Percentiles rank a stretch among this genome's conserved stretches.
Evolutionary conservation across 2,888 invertebrate genomes (phyloP).

Genomic region (Teleiodes luculella): DNA sequence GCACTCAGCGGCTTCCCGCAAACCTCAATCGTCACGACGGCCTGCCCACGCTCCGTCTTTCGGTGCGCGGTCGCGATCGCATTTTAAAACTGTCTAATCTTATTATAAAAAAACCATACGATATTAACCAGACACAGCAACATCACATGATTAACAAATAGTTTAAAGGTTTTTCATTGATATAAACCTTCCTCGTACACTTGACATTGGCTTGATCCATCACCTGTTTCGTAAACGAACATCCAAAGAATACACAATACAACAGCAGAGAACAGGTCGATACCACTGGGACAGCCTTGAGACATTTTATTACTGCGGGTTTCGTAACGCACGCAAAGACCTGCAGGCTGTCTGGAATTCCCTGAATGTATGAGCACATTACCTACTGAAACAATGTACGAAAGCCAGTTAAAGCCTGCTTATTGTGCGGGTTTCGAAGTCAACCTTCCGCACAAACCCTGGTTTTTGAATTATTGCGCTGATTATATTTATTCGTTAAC

Average conservation of each 20-base stretch:
- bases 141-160: not conserved
- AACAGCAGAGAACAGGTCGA: conserved; percentile 5
- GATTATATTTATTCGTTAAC: too few species aligned
- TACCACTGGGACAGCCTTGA: conserved; percentile 12
- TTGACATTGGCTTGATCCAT: conserved; percentile 54
- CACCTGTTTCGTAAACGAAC: conserved; percentile 51
- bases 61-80: too few species aligned
- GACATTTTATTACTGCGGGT: conserved; percentile 11
- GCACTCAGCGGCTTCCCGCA: too few species aligned
- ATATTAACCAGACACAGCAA: too few species aligned
- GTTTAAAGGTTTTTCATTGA: not conserved
- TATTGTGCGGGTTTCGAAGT: too few species aligned
- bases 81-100: too few species aligned
- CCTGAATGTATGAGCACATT: not conserved
- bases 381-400: too few species aligned
- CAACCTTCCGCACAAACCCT: too few species aligned
- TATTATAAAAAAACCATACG: too few species aligned
- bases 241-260: conserved; percentile 19
- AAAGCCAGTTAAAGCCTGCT: not conserved
- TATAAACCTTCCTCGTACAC: conserved; percentile 54
- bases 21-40: too few species aligned
- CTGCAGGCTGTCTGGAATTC: not conserved
- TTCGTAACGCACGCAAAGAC: conserved; percentile 2
- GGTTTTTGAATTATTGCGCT: too few species aligned
- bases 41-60: too few species aligned